These are phyloP conservation scores for Telenomus remus DNA, from an alignment of 1,140 invertebrate species.

Conservation along the genomic window DNA sequence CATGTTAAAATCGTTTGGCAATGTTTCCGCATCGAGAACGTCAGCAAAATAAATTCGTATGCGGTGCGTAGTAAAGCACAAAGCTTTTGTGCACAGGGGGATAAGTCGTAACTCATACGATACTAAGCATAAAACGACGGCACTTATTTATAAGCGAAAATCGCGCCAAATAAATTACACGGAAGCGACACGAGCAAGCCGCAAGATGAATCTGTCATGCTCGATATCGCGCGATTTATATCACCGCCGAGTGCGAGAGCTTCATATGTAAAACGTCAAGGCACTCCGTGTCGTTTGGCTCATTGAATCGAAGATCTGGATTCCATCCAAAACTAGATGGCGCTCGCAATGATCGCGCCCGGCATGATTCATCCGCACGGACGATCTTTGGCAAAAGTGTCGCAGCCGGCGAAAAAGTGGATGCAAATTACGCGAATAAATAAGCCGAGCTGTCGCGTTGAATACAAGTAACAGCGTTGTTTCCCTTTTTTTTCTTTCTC, in stretches of 20 bases:
- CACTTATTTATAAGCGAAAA: conserved; percentile 31
- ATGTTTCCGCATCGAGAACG: no score
- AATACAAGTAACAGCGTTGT: conserved; percentile 41
- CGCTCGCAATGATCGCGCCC: conserved; percentile 32
- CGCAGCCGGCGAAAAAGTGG: conserved; percentile 16
- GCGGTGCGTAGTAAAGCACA: neutral
- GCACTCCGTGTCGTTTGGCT: conserved; percentile 32
- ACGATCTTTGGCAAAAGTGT: conserved; percentile 37
- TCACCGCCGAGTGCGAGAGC: neutral
- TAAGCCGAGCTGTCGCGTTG: conserved; percentile 43
- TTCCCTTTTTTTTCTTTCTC: conserved; percentile 10
- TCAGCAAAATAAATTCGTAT: neutral
- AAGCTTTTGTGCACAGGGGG: neutral
- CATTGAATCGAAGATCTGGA: conserved; percentile 44
- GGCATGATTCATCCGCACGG: conserved; percentile 37
- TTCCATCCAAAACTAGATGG: conserved; percentile 32
- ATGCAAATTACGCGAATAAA: conserved; percentile 52
- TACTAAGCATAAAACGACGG: conserved; percentile 26
- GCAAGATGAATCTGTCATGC: conserved; percentile 38
- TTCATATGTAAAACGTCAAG: conserved; percentile 45
- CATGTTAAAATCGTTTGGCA: no score
- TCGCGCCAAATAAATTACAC: conserved; percentile 28
- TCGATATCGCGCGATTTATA: conserved; percentile 45
- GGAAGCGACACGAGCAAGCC: conserved; percentile 21
- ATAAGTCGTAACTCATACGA: conserved; percentile 10